Evolutionary conservation across 2,888 invertebrate genomes (phyloP).

Genomic region (Parnassius mnemosyne): DNA sequence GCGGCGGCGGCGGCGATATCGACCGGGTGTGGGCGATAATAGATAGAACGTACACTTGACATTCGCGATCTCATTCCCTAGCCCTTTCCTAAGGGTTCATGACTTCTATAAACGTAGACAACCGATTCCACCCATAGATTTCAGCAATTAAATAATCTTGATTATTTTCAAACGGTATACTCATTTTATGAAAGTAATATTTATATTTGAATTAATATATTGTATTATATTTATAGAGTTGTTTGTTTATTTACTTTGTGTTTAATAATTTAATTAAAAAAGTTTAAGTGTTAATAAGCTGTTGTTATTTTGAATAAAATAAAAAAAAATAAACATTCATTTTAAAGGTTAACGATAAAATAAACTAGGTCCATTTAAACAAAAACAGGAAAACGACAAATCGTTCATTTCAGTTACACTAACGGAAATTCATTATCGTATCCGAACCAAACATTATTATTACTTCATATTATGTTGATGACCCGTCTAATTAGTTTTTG

Average conservation of each 20-base stretch:
- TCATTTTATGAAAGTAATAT: too few relatives aligned
- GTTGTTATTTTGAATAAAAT: too few relatives aligned
- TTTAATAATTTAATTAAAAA: too few relatives aligned
- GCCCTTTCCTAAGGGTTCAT: constrained; percentile 43
- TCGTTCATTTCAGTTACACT: constrained; percentile 4
- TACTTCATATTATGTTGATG: not conserved
- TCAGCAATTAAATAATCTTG: not conserved
- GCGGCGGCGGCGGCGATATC: constrained; percentile 31
- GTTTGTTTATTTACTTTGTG: too few relatives aligned
- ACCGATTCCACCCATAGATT: not conserved
- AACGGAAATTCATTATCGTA: constrained; percentile 30
- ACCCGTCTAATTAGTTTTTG: constrained; percentile 20
- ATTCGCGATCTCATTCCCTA: constrained; percentile 46
- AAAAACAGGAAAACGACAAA: constrained; percentile 23
- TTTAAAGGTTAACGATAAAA: not conserved
- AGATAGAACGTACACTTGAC: constrained; percentile 62
- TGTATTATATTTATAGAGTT: too few relatives aligned
- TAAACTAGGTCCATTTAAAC: not conserved
- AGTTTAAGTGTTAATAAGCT: too few relatives aligned
- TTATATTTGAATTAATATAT: too few relatives aligned
- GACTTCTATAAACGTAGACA: constrained; percentile 26
- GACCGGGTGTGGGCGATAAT: constrained; percentile 35
- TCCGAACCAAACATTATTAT: constrained; percentile 3
- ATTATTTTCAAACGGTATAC: not conserved
- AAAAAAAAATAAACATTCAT: not conserved